Percentiles rank a stretch among this genome's conserved stretches.
These are phyloP conservation scores for Nomada goodeniana DNA, from an alignment of 2,888 invertebrate species.

Conservation along the genomic window DNA sequence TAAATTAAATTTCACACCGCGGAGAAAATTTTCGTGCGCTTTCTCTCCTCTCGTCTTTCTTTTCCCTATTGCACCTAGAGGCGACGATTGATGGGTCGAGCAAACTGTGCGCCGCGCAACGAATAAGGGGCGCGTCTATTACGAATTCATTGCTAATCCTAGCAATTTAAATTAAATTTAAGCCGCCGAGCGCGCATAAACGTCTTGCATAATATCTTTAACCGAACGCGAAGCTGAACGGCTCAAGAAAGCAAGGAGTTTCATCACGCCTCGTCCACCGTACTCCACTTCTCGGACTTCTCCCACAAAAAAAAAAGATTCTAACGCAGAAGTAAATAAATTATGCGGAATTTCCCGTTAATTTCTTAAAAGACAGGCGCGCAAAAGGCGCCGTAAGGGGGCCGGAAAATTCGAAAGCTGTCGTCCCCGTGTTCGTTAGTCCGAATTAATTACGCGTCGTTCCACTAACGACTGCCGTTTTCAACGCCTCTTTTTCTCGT, in stretches of 20 bases:
- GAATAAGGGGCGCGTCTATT: too few relatives aligned
- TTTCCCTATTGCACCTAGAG: too few relatives aligned
- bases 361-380: constrained; percentile 15
- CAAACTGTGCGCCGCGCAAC: too few relatives aligned
- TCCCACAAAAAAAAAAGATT: neutral
- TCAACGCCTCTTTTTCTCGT: constrained; percentile 78
- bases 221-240: neutral
- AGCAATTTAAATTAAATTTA: too few relatives aligned
- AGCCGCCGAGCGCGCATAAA: neutral
- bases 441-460: constrained; percentile 79
- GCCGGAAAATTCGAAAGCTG: constrained; percentile 56
- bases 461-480: constrained; percentile 79
- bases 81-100: too few relatives aligned
- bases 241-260: neutral
- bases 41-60: too few relatives aligned
- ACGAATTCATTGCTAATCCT: too few relatives aligned
- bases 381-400: constrained; percentile 17
- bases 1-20: too few relatives aligned
- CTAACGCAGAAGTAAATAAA: neutral
- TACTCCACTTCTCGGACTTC: too few relatives aligned
- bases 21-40: too few relatives aligned
- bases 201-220: too few relatives aligned
- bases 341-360: constrained; percentile 19
- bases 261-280: neutral
- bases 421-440: constrained; percentile 75